phyloP scores from a whole-genome alignment of 2,113 vertebrate genomes.

The Ciconia stormi region DNA sequence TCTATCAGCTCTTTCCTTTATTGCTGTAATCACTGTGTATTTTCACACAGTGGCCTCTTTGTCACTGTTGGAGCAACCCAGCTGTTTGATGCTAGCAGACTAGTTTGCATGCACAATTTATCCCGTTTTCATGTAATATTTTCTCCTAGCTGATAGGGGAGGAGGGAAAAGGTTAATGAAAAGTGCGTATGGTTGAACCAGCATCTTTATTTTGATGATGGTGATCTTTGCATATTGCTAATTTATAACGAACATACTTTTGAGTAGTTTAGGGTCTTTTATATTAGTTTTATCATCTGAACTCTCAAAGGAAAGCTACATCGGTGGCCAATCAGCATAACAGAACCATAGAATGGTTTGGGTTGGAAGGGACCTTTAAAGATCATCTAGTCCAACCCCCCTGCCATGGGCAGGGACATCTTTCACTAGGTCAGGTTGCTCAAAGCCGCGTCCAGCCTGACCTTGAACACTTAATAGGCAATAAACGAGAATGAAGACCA shows the following conservation, averaged over 20 bases:
- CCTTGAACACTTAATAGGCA: background rate
- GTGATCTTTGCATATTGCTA: background rate
- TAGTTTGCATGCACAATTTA: background rate
- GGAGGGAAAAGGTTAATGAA: background rate
- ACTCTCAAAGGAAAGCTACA: background rate
- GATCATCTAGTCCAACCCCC: background rate
- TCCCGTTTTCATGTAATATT: background rate
- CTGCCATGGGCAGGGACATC: background rate
- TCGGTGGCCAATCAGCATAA: background rate
- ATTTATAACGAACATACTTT: background rate
- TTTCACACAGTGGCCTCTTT: slow-evolving; percentile 50
- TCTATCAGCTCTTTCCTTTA: slow-evolving; percentile 63
- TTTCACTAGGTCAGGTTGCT: background rate
- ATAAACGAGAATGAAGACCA: background rate
- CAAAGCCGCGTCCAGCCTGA: background rate
- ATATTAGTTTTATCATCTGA: background rate
- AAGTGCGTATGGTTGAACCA: background rate
- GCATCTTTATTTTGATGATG: background rate
- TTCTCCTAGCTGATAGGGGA: background rate
- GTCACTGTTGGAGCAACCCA: slow-evolving; percentile 37
- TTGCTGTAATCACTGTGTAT: slow-evolving; percentile 34
- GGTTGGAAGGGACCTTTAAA: background rate
- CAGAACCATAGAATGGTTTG: background rate
- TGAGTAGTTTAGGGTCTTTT: background rate
- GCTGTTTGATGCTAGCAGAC: background rate